phyloP scores from a whole-genome alignment of 2,113 vertebrate genomes.

The Periophthalmodon schlosseri region DNA sequence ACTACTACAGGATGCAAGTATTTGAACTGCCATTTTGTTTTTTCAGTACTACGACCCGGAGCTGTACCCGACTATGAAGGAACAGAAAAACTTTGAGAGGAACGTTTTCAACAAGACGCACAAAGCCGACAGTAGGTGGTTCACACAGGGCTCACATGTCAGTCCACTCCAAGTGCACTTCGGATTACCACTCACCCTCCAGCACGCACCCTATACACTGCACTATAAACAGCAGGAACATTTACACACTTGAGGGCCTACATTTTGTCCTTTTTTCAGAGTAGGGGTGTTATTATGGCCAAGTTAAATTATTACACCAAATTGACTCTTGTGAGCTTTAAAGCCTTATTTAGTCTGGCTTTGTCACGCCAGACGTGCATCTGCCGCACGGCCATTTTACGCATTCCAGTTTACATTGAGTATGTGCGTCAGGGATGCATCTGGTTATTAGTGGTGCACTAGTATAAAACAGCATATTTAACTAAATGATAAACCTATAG shows the following conservation, averaged over 20 bases:
- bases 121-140: conserved; percentile 75
- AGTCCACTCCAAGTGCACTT: not conserved
- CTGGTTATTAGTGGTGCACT: no score
- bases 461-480: no score
- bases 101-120: conserved; percentile 85
- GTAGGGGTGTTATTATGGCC: no score
- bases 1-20: not conserved
- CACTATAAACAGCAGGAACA: not conserved
- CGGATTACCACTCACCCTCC: not conserved
- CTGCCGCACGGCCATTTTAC: no score
- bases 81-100: conserved; percentile 85
- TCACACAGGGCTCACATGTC: conserved; percentile 50
- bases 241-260: not conserved
- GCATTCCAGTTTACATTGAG: no score
- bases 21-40: not conserved
- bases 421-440: no score
- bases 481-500: no score
- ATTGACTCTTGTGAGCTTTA: no score
- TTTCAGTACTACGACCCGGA: conserved; percentile 83
- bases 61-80: conserved; percentile 81
- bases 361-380: no score
- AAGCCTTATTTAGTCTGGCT: no score
- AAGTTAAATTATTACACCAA: no score
- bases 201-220: conserved; percentile 4
- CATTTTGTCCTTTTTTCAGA: not conserved